Base-by-base conservation (phyloP, 2,797 vertebrate genomes). In the Champsocephalus gunnari region DNA sequence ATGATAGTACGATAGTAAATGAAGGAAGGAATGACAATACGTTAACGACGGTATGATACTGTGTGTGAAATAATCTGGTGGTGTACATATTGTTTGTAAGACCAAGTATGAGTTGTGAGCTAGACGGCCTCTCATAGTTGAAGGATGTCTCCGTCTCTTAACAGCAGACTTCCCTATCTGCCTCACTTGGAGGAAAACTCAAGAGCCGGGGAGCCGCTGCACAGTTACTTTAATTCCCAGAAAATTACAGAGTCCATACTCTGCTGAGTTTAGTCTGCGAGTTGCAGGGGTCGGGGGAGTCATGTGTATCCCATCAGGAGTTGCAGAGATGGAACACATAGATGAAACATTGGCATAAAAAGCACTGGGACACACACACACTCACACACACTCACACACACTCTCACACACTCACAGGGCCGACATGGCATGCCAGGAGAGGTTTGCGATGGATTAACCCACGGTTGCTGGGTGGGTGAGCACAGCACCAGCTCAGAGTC, bases 401-500 rank as follows among this genome's bases (percentile, higher is more conserved):
- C 24, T 28, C 19, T 67, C 51, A 77, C 34, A 61, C 47, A 66
- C 64, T 71, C 61, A 71, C 59, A 58, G 16, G 47, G 53, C 71
- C 79, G 66, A 74, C 66, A 24, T 62, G 61, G 59, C 69, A 81
- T 85, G 84, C 75, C 77, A 88, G 73, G 17, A 69, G 80, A 86
- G 82, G 86, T 89, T 89, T 89, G 81, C 4, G 70, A 84, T 87
- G 87, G 88, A 92, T 93, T 92, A 91, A 86, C 89, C 85, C 69
- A 28, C 71, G 80, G 79, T 85, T 86, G 78, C 81, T 51, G 86
- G 86, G 75, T 87, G 84, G 87, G 68, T 87, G 84, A 87, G 80
- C 88, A 87, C 88, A 88, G 88, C 74, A 57, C 58, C 54, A 47
- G 71, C 74, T 81, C 72, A 50, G 73, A 77, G 66, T 55, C 73